A percentile compares a stretch with the other conserved stretches of the same genome.
These are phyloP conservation scores for Scolopax mira DNA, from an alignment of 2,113 vertebrate species.

Conservation along the genomic window DNA sequence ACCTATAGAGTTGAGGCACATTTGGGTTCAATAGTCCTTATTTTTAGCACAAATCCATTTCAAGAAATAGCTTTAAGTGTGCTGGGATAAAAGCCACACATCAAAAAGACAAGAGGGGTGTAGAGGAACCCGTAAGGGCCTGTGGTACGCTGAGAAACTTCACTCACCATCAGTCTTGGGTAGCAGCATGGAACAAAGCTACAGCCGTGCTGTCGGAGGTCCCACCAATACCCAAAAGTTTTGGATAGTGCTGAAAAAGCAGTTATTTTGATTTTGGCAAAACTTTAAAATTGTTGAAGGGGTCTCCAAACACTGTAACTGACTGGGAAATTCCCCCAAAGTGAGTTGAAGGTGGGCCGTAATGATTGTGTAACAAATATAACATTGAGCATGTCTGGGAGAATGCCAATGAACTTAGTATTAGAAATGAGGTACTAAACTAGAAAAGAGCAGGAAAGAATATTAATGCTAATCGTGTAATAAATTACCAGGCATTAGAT, in stretches of 20 bases:
- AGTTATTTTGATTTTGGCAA: neutral
- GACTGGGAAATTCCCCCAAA: neutral
- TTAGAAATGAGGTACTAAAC: neutral
- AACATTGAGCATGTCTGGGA: neutral
- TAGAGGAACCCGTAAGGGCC: neutral
- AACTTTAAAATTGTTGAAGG: neutral
- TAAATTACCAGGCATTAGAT: neutral
- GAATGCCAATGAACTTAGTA: neutral
- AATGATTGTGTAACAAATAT: neutral
- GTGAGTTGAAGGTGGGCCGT: neutral
- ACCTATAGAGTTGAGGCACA: neutral
- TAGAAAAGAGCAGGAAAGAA: neutral
- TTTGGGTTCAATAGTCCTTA: slow-evolving; percentile 34
- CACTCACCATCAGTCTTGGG: neutral
- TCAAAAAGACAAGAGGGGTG: neutral
- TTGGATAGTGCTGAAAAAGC: neutral
- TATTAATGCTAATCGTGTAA: neutral
- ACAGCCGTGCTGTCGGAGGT: neutral
- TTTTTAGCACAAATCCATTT: slow-evolving; percentile 56
- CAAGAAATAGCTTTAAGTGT: slow-evolving; percentile 22
- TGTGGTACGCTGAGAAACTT: neutral
- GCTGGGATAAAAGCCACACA: neutral
- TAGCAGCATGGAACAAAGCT: neutral
- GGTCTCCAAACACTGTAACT: neutral
- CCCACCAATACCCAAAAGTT: neutral